phyloP scores from a whole-genome alignment of 2,888 invertebrate species.

The Phymatocera aterrima region DNA sequence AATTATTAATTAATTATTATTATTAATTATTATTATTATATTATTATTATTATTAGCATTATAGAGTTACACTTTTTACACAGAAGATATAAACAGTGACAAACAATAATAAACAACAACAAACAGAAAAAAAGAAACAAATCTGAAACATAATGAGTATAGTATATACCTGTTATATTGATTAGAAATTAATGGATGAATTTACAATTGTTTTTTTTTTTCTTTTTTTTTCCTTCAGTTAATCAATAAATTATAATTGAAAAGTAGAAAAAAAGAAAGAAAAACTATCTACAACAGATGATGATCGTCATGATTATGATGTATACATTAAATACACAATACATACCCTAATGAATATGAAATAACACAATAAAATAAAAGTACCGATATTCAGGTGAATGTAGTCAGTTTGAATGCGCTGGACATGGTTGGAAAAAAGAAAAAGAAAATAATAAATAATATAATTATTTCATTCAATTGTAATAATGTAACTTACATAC shows the following conservation, averaged over 20 bases:
- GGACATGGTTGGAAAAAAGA: slow-evolving; percentile 66
- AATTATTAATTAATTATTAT: slow-evolving; percentile 55
- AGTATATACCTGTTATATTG: slow-evolving; percentile 41
- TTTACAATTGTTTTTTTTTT: slow-evolving; percentile 39
- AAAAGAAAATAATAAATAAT: too few species aligned
- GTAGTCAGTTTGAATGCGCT: slow-evolving; percentile 68
- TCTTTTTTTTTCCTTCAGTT: slow-evolving; percentile 2
- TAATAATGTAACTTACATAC: slow-evolving; percentile 69
- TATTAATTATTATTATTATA: slow-evolving; percentile 61
- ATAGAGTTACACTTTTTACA: slow-evolving; percentile 70
- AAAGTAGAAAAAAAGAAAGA: too few species aligned
- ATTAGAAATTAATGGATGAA: slow-evolving; percentile 51
- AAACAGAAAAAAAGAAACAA: slow-evolving; percentile 56
- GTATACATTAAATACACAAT: slow-evolving; percentile 51
- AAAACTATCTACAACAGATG: slow-evolving; percentile 56
- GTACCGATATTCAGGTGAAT: slow-evolving; percentile 60
- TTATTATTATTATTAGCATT: slow-evolving; percentile 70
- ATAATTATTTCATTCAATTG: too few species aligned
- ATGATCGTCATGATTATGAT: slow-evolving; percentile 62
- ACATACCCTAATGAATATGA: too few species aligned
- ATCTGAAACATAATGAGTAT: slow-evolving; percentile 65
- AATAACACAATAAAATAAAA: slow-evolving; percentile 48
- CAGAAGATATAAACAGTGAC: slow-evolving; percentile 34
- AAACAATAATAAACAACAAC: too few species aligned
- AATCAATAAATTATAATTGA: slow-evolving; percentile 53